Evolutionary conservation across 1,140 invertebrate species (phyloP).

Genomic region (Schlechtendalia chinensis): DNA sequence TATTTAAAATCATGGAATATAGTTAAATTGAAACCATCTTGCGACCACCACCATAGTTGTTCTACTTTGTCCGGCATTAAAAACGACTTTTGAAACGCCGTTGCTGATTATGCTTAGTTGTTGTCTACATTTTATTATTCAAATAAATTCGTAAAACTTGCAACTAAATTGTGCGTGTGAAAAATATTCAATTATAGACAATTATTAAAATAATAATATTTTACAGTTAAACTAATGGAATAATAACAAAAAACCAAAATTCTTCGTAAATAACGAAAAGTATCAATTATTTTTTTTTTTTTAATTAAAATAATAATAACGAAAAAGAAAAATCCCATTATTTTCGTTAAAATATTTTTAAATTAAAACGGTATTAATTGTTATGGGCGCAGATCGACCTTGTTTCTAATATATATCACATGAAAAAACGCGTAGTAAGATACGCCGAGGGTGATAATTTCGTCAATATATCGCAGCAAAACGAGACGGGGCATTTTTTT

Average conservation of each 20-base stretch:
- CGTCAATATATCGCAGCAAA: too few relatives aligned
- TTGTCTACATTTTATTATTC: not conserved
- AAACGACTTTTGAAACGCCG: not conserved
- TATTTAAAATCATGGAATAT: not conserved
- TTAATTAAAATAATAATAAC: not conserved
- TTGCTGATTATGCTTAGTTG: too few relatives aligned
- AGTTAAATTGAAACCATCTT: not conserved
- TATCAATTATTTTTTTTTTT: too few relatives aligned
- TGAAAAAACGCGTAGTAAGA: too few relatives aligned
- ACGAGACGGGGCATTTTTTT: too few relatives aligned
- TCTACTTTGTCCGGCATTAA: not conserved
- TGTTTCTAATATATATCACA: too few relatives aligned
- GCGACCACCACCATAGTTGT: not conserved
- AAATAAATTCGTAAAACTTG: not conserved
- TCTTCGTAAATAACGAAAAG: not conserved
- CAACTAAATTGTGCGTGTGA: not conserved
- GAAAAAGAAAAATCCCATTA: too few relatives aligned
- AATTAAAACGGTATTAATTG: too few relatives aligned
- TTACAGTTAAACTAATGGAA: not conserved
- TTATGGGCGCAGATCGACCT: too few relatives aligned
- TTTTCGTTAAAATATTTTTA: too few relatives aligned
- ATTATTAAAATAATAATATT: not conserved
- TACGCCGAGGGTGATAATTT: too few relatives aligned
- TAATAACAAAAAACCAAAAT: not conserved
- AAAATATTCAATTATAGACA: not conserved